Percentiles rank a stretch among this genome's conserved stretches.
Evolutionary conservation across 1,140 invertebrate species (phyloP).

Genomic region (Aphaenogaster rudis): DNA sequence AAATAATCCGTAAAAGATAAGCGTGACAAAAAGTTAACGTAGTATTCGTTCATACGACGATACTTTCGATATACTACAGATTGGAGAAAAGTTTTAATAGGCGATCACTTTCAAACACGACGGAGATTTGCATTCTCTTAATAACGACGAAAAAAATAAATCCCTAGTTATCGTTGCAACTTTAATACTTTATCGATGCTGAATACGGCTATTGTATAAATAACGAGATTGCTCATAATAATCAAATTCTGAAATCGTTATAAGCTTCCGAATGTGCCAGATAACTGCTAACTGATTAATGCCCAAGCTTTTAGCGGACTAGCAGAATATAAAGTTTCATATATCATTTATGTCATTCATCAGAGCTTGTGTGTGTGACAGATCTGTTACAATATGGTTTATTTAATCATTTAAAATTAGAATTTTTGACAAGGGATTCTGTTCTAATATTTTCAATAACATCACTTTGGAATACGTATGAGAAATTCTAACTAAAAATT

Average conservation of each 20-base stretch:
- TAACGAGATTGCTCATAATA: constrained; percentile 35
- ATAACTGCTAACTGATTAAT: constrained; percentile 25
- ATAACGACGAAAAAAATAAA: constrained; percentile 38
- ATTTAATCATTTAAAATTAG: constrained; percentile 10
- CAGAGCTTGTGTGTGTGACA: too few species aligned
- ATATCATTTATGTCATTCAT: constrained; percentile 16
- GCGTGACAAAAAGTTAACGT: constrained; percentile 26
- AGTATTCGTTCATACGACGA: constrained; percentile 27
- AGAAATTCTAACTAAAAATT: too few species aligned
- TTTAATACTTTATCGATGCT: constrained; percentile 26
- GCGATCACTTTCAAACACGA: constrained; percentile 23
- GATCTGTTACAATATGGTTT: not conserved
- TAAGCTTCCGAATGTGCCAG: not conserved
- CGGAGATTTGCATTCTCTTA: constrained; percentile 26
- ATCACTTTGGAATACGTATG: not conserved
- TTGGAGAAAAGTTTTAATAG: constrained; percentile 57
- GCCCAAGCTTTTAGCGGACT: constrained; percentile 12
- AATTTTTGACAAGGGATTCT: not conserved
- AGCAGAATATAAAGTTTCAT: constrained; percentile 3
- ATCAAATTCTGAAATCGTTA: constrained; percentile 30
- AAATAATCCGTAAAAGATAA: constrained; percentile 45
- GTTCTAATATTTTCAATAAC: not conserved
- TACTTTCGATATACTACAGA: constrained; percentile 25
- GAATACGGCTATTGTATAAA: constrained; percentile 25
- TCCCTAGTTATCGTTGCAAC: constrained; percentile 38